phyloP scores from a whole-genome alignment of 1,140 invertebrate genomes.

The Lerema accius region DNA sequence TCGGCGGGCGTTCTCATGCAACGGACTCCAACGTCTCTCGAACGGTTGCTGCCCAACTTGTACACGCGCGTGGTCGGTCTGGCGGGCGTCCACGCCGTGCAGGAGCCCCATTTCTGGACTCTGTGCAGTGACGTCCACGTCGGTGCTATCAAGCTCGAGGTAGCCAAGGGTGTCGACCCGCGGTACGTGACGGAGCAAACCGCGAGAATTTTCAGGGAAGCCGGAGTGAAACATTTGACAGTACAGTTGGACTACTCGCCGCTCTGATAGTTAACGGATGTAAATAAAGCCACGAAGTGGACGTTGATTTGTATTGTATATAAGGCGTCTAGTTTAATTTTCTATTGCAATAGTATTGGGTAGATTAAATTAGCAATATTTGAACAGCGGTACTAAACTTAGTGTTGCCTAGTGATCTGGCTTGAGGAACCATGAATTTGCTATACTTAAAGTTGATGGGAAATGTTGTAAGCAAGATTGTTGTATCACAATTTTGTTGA shows the following conservation, averaged over 20 bases:
- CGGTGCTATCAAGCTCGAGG: slow-evolving; percentile 96
- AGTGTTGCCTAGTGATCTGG: neutral
- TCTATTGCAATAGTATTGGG: slow-evolving; percentile 17
- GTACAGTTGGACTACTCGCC: slow-evolving; percentile 96
- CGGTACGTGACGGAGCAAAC: slow-evolving; percentile 96
- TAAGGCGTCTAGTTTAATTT: slow-evolving; percentile 18
- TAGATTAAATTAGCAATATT: slow-evolving; percentile 5
- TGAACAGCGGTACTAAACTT: neutral
- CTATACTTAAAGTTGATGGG: no score
- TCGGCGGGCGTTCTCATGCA: slow-evolving; percentile 96
- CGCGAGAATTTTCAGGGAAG: slow-evolving; percentile 95
- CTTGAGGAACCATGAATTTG: neutral
- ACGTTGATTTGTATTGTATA: slow-evolving; percentile 13
- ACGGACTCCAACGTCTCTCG: slow-evolving; percentile 92
- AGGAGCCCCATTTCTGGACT: slow-evolving; percentile 99
- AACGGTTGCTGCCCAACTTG: slow-evolving; percentile 92
- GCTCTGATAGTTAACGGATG: slow-evolving; percentile 84
- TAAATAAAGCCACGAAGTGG: slow-evolving; percentile 40
- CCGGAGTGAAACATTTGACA: slow-evolving; percentile 94
- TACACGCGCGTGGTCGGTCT: slow-evolving; percentile 96
- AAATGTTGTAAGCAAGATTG: no score
- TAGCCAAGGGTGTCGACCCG: slow-evolving; percentile 94
- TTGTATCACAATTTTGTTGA: no score
- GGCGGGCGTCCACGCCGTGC: slow-evolving; percentile 95
- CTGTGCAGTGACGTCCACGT: slow-evolving; percentile 96